Evolutionary conservation across 1,140 invertebrate genomes (phyloP).

Genomic region (Ostrea edulis): DNA sequence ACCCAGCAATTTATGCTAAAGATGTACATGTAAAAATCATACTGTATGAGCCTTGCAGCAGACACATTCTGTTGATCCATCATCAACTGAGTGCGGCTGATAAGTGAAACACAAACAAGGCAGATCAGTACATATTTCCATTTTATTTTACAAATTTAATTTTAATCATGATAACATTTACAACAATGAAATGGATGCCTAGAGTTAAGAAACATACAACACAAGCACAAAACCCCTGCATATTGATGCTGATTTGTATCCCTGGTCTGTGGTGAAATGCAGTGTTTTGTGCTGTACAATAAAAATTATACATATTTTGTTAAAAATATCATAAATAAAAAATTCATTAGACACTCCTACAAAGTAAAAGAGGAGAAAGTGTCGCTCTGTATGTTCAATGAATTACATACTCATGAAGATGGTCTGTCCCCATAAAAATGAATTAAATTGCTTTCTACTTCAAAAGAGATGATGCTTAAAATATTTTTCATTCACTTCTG

Average conservation of each 20-base stretch:
- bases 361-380: background rate
- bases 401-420: background rate
- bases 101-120: background rate
- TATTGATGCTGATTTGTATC: background rate
- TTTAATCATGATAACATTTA: slow-evolving; percentile 23
- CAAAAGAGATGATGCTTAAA: too few species aligned
- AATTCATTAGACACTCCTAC: background rate
- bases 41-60: too few species aligned
- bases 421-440: background rate
- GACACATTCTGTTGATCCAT: too few species aligned
- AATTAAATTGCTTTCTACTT: too few species aligned
- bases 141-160: slow-evolving; percentile 27
- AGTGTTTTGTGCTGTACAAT: slow-evolving; percentile 5
- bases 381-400: background rate
- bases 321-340: background rate
- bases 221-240: background rate
- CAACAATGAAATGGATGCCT: slow-evolving; percentile 2
- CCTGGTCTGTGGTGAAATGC: too few species aligned
- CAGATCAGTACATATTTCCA: background rate
- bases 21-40: too few species aligned
- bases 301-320: background rate
- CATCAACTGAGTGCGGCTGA: too few species aligned
- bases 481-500: too few species aligned
- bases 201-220: background rate
- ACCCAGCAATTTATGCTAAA: too few species aligned